Evolutionary conservation across 2,888 invertebrate genomes (phyloP), one percentile per base, ranked within the genome.

Genomic region (Drosophila merina): DNA sequence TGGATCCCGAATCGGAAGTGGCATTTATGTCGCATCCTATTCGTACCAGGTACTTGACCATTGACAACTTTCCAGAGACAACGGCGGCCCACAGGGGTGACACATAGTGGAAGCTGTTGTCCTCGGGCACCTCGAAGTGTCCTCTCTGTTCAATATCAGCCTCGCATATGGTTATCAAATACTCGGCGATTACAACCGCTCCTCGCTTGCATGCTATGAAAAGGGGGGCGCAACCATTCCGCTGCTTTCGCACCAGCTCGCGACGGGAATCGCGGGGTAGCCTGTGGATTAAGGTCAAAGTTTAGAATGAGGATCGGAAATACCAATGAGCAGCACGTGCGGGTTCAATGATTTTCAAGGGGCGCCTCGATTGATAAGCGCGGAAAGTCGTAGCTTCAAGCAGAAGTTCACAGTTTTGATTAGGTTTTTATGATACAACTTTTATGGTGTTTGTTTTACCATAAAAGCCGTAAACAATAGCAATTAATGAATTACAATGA

Each of bases 51-150:
- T 94, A 95, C 89, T 95, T 95, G 54, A 98, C 94, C 75, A 96
- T 95, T 44, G 93, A 93, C 10, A 97, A 91, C 77, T 95, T 95
- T 10, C 97, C 97, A 5, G 96, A 95, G 1, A 98, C 98, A 3
- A 97, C 96, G 1, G 98, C 97, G 92, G 96, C 96, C 98, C 98
- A 98, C 66, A 98, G 92, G 30, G 98, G 97, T 10, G 97, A 97
- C 2, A 97, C 97, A 86, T 93, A 93, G 92, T 97, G 97, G 75
- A 91, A 91, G 54, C 91, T 90, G 89, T 94, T 94, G 90, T 97
- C 97, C 91, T 96, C 96, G 8, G 95, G 94, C 49, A 96, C 96
- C 93, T 97, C 96, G 91, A 95, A 97, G 71, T 95, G 93, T 40
- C 98, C 97, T 82, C 95, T 93, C 92, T 97, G 97, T 92, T 98